Conservation (phyloP, 1,140 invertebrate species). For the Lepidostoma basale region DNA sequence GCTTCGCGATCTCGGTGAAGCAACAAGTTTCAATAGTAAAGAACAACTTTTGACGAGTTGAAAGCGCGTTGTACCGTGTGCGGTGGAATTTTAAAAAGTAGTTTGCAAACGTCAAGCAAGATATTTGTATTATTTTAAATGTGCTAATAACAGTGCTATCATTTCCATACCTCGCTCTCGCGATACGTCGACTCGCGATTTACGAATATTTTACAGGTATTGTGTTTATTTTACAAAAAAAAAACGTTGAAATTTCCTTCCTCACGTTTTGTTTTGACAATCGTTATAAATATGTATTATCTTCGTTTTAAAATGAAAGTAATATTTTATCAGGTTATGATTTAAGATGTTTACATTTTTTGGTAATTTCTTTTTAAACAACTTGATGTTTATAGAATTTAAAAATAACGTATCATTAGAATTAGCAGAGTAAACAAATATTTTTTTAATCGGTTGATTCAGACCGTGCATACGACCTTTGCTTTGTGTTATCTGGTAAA, state of each 20-base stretch:
- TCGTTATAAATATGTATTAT: background rate
- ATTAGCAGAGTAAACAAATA: slow-evolving; percentile 20
- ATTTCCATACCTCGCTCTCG: background rate
- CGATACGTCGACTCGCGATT: background rate
- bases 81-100: slow-evolving; percentile 21
- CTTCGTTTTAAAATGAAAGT: background rate
- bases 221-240: slow-evolving; percentile 21
- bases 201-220: slow-evolving; percentile 25
- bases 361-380: too few species aligned
- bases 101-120: slow-evolving; percentile 34
- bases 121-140: slow-evolving; percentile 25
- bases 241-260: background rate
- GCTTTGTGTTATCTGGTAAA: slow-evolving; percentile 23
- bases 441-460: background rate
- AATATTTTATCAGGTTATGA: too few species aligned
- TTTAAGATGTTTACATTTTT: too few species aligned
- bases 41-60: slow-evolving; percentile 31
- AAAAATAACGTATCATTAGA: too few species aligned
- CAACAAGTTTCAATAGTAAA: slow-evolving; percentile 39
- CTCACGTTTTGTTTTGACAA: slow-evolving; percentile 15
- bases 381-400: too few species aligned
- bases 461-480: slow-evolving; percentile 29
- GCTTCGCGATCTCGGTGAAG: slow-evolving; percentile 29
- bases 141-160: slow-evolving; percentile 5
- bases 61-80: slow-evolving; percentile 22